Evolutionary conservation across 2,888 invertebrate genomes (phyloP).

Genomic region (Ashinkailepas kermadecensis): DNA sequence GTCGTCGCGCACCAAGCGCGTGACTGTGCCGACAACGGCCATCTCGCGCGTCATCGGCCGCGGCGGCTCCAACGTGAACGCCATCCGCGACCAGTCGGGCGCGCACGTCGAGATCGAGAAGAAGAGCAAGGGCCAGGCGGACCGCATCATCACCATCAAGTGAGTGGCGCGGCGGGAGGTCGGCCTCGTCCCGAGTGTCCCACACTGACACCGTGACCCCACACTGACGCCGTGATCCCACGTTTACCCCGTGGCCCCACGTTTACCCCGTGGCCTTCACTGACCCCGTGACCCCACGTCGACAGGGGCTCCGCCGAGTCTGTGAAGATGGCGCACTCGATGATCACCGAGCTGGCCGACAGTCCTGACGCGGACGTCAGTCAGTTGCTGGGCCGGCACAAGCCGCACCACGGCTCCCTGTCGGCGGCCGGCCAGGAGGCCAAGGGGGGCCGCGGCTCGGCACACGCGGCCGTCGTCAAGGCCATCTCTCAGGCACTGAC

Average conservation of each 20-base stretch:
- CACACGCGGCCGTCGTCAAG: constrained; percentile 32
- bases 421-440: constrained; percentile 25
- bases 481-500: neutral
- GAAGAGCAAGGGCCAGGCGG: constrained; percentile 87
- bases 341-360: constrained; percentile 85
- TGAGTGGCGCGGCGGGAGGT: constrained; percentile 42
- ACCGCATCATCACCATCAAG: constrained; percentile 92
- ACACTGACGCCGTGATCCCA: too few relatives aligned
- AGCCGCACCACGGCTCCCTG: constrained; percentile 18
- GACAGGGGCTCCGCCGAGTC: constrained; percentile 78
- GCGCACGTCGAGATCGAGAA: constrained; percentile 98
- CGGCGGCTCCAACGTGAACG: constrained; percentile 95
- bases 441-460: constrained; percentile 31
- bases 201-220: too few relatives aligned
- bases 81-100: constrained; percentile 90
- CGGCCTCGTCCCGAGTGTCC: too few relatives aligned
- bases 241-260: too few relatives aligned
- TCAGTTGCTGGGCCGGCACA: constrained; percentile 59
- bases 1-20: constrained; percentile 59
- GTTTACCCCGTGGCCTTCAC: too few relatives aligned
- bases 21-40: constrained; percentile 86
- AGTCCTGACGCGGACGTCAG: constrained; percentile 90
- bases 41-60: constrained; percentile 96
- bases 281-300: too few relatives aligned
- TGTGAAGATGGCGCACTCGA: constrained; percentile 80